Conservation (phyloP, 2,888 invertebrate species). For the Andrena dorsata region DNA sequence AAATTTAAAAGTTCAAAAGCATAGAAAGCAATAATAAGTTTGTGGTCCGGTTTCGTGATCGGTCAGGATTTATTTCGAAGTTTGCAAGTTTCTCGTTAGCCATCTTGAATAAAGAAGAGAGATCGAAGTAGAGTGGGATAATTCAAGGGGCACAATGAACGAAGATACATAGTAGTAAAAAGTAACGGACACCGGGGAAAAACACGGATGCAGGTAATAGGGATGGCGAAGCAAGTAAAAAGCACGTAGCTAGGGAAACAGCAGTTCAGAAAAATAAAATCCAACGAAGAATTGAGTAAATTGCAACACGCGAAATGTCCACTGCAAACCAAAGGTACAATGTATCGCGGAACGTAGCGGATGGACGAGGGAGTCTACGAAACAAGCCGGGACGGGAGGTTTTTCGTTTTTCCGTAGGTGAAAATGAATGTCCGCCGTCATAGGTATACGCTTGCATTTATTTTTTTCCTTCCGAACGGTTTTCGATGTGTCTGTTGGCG, state of each 20-base stretch:
- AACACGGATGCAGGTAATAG: too few species aligned
- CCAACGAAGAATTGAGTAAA: constrained; percentile 53
- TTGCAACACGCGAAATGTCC: constrained; percentile 59
- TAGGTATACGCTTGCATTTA: constrained; percentile 23
- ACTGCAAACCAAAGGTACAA: constrained; percentile 26
- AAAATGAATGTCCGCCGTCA: constrained; percentile 33
- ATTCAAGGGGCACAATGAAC: too few species aligned
- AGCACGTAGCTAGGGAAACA: neutral
- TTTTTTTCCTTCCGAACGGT: constrained; percentile 31
- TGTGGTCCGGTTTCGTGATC: too few species aligned
- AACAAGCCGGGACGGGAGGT: constrained; percentile 22
- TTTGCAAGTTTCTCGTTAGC: too few species aligned
- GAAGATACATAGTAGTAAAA: too few species aligned
- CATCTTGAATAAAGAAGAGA: neutral
- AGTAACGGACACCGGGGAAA: too few species aligned
- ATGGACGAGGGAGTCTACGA: constrained; percentile 43
- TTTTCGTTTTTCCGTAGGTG: constrained; percentile 53
- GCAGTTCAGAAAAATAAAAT: constrained; percentile 14
- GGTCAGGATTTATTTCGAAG: too few species aligned
- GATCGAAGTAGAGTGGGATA: neutral
- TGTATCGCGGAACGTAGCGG: constrained; percentile 29
- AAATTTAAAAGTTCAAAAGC: too few species aligned
- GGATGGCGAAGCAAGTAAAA: neutral
- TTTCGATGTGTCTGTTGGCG: constrained; percentile 33
- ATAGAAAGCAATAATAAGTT: too few species aligned